Conservation (phyloP, 2,888 invertebrate genomes). For the Anthrax anthrax region DNA sequence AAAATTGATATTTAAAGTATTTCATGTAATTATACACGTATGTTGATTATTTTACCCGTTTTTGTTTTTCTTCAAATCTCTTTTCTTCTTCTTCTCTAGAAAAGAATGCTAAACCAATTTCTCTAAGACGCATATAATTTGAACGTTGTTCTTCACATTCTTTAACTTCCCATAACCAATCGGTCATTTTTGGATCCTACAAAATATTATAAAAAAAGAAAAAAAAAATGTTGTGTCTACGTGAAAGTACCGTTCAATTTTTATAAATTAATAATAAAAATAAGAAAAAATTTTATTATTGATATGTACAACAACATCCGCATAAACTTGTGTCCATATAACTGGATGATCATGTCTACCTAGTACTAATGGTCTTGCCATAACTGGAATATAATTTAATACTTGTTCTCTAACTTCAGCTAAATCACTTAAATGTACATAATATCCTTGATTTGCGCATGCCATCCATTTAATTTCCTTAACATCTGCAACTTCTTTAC, state of each 20-base stretch:
- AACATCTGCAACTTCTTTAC: constrained; percentile 83
- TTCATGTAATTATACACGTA: too few relatives aligned
- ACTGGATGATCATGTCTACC: constrained; percentile 71
- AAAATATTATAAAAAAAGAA: constrained; percentile 6
- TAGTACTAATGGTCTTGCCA: constrained; percentile 89
- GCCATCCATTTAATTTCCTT: constrained; percentile 97
- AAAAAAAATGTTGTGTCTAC: constrained; percentile 6
- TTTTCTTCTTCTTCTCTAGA: constrained; percentile 50
- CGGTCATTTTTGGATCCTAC: constrained; percentile 81
- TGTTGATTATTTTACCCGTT: constrained; percentile 23
- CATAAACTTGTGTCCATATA: constrained; percentile 96
- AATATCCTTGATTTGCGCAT: constrained; percentile 90
- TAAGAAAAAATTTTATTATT: neutral
- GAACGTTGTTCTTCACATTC: constrained; percentile 68
- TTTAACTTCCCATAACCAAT: constrained; percentile 76
- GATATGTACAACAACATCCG: constrained; percentile 64
- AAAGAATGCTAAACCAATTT: constrained; percentile 36
- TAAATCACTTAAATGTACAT: constrained; percentile 88
- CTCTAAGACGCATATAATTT: constrained; percentile 51
- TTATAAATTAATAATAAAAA: neutral
- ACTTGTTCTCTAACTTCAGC: constrained; percentile 97
- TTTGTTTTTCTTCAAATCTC: constrained; percentile 40
- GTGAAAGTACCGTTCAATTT: neutral
- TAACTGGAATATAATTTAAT: constrained; percentile 89
- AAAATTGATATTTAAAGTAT: too few relatives aligned